Base-by-base conservation (phyloP, 2,797 vertebrate genomes). In the Sebastes taczanowskii region DNA sequence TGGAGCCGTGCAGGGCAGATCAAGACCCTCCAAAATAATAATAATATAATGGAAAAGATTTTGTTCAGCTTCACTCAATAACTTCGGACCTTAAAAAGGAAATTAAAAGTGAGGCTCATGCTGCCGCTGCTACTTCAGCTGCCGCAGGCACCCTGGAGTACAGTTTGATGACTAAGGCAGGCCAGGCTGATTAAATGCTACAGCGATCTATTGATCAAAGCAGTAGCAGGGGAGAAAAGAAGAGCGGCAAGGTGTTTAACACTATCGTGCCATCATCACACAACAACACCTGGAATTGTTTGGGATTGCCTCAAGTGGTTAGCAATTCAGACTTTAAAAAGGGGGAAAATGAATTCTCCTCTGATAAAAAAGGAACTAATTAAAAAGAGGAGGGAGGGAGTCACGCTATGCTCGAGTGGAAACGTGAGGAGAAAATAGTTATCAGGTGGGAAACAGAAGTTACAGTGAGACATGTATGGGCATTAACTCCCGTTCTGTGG, bases 191-290 rank as follows among this genome's bases (percentile, higher is more conserved):
- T 94, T 94, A 93, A 94, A 94, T 84, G 88, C 90, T 86, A 90
- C 83, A 92, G 89, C 61, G 88, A 88, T 92, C 85, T 93, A 94
- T 92, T 88, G 91, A 95, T 94, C 90, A 84, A 81, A 87, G 86
- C 64, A 29, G 77, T 11, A 27, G 83, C 66, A 34, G 58, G 59
- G 80, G 56, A 73, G 80, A 76, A 71, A 86, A 74, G 71, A 77
- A 35, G 70, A 85, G 67, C n/a, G 20, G 80, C 53, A 52, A 58
- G 82, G 83, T 90, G 84, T 85, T 93, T 85, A 83, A 91, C 29
- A 67, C 67, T 69, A 79, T 80, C 73, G 69, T 61, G 71, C 86
- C 77, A 79, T 80, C 77, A 80, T 84, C 81, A 82, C 83, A 86
- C 66, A 88, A 79, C 76, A 89, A 81, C 74, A 81, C 63, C 49